Conservation (phyloP, 1,140 invertebrate genomes). For the Drosophila ficusphila region DNA sequence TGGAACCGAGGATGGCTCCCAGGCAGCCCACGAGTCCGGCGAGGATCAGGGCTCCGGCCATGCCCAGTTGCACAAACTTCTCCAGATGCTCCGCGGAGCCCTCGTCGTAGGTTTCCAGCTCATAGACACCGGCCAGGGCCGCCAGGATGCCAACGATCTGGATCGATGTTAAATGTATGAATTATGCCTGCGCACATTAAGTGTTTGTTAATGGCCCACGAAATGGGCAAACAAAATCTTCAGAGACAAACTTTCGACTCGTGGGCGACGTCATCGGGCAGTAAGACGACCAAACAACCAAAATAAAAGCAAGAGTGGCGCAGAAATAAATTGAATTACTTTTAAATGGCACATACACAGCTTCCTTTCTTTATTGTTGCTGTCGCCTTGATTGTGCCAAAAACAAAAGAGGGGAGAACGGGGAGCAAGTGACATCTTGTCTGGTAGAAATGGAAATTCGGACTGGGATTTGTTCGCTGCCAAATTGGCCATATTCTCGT, state of each 20-base stretch:
- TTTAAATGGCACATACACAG: constrained; percentile 57
- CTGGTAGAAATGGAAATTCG: constrained; percentile 55
- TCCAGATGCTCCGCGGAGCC: constrained; percentile 61
- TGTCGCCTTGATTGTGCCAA: constrained; percentile 20
- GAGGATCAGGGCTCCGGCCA: constrained; percentile 55
- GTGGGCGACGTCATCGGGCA: constrained; percentile 26
- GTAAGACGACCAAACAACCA: constrained; percentile 9
- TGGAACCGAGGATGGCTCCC: constrained; percentile 71
- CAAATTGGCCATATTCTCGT: constrained; percentile 61
- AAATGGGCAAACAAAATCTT: constrained; percentile 42
- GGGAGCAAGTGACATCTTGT: constrained; percentile 63
- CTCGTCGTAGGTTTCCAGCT: constrained; percentile 56
- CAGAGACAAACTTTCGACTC: constrained; percentile 38
- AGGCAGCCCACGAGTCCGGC: constrained; percentile 65
- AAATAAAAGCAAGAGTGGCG: constrained; percentile 49
- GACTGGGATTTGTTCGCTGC: constrained; percentile 60
- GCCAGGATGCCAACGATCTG: constrained; percentile 55
- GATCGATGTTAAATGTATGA: constrained; percentile 17
- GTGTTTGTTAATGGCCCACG: constrained; percentile 47
- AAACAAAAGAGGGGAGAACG: constrained; percentile 21
- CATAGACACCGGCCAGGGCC: constrained; percentile 67
- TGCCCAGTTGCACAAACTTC: constrained; percentile 59
- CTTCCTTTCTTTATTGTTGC: constrained; percentile 6
- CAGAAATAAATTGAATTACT: constrained; percentile 70
- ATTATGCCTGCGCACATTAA: constrained; percentile 32